Evolutionary conservation across 2,888 invertebrate species (phyloP), one percentile per base, ranked within the genome.

Genomic region (Chloroclystis v-ata): DNA sequence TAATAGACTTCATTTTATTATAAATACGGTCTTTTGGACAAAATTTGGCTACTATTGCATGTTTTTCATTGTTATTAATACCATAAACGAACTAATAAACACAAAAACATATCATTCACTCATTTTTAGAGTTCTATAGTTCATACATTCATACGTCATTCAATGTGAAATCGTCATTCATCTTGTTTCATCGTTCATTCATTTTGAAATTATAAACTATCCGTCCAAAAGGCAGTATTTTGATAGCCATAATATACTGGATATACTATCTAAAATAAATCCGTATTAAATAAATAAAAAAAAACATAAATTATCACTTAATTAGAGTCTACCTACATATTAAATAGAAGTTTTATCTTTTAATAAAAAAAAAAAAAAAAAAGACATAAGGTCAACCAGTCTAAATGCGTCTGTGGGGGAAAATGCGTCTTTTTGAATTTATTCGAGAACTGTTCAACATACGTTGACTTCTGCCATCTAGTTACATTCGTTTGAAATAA

Each of bases 1-100:
- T 16, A 14, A 20, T 11, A 8, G 12, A 11, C 11, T 16, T 10
- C 7, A 7, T n/a, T 30, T 29, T 37, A 47, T 49, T 50, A 49
- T n/a, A 50, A 57, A 53, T 84, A 81, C 74, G 71, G 84, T 81
- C 83, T 85, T 84, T 86, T 85, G 86, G 83, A 78, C 75, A 61
- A 46, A 72, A 81, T 83, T 82, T 75, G 73, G 83, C 86, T 86
- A 82, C 86, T 83, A 74, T 46, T 43, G 81, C 78, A 80, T 78
- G 78, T 52, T 9, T 12, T 11, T 58, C 7, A 33, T 20, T 48
- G 52, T 49, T 40, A 44, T 40, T 59, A 51, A 47, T 35, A 43
- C 29, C 13, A 20, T 39, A 32, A 39, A 38, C 20, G 30, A 45
- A 52, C 35, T 42, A 39, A 46, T 43, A 29, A 52, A 59, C 47